Percentiles rank a stretch among this genome's conserved stretches.
phyloP scores from a whole-genome alignment of 2,797 vertebrate genomes.

The Natrix natrix region DNA sequence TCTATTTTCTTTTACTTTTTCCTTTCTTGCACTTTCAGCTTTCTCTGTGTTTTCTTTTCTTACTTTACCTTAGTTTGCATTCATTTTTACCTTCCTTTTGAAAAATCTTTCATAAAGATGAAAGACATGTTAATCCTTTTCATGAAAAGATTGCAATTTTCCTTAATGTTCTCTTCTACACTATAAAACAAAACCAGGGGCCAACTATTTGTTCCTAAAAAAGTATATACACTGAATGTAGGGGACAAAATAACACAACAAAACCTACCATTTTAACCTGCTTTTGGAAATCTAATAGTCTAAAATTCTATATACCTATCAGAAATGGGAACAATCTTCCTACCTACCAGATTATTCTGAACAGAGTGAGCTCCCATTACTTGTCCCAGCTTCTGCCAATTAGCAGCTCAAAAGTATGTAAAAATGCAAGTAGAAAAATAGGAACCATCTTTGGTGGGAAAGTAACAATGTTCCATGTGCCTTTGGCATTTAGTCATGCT shows the following conservation, averaged over 20 bases:
- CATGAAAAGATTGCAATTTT: not conserved
- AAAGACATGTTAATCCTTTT: not conserved
- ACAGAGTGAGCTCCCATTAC: not conserved
- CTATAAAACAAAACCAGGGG: not conserved
- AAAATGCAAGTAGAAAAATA: too few relatives aligned
- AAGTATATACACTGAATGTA: not conserved
- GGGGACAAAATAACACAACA: not conserved
- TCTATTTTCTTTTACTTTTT: not conserved
- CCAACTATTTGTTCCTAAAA: not conserved
- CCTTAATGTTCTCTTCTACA: not conserved
- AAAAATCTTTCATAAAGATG: not conserved
- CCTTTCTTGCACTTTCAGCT: not conserved
- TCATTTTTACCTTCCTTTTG: not conserved
- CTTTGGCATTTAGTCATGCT: too few relatives aligned
- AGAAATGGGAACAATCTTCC: not conserved
- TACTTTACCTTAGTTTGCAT: not conserved
- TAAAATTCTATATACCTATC: not conserved
- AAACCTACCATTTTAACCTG: not conserved
- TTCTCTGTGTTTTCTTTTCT: not conserved
- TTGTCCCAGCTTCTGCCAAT: too few relatives aligned
- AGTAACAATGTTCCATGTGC: too few relatives aligned
- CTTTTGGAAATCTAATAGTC: not conserved
- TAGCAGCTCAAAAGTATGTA: too few relatives aligned
- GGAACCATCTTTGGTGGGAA: too few relatives aligned
- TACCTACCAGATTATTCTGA: not conserved